phyloP scores from a whole-genome alignment of 1,140 invertebrate species.

The Leptopilina boulardi region DNA sequence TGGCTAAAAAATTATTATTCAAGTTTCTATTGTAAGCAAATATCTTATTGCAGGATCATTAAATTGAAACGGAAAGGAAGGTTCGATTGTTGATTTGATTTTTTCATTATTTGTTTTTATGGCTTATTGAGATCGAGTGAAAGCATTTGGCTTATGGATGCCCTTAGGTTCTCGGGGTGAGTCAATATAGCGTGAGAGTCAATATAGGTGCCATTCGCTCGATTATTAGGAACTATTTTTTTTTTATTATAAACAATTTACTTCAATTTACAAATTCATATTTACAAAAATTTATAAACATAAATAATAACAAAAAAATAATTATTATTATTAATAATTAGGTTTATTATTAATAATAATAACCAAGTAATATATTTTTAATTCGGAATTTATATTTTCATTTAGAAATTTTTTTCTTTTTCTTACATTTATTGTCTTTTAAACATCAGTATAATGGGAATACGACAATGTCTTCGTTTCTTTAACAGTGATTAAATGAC shows the following conservation, averaged over 20 bases:
- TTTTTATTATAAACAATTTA: constrained; percentile 58
- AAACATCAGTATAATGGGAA: constrained; percentile 44
- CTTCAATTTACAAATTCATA: too few relatives aligned
- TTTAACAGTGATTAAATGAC: constrained; percentile 61
- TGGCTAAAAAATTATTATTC: neutral
- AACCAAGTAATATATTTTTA: too few relatives aligned
- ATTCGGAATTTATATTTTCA: neutral
- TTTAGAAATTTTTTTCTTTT: too few relatives aligned
- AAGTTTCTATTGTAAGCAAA: constrained; percentile 5
- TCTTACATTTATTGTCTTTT: too few relatives aligned
- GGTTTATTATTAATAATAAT: too few relatives aligned
- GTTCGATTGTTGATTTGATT: neutral
- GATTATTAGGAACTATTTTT: constrained; percentile 62
- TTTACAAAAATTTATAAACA: too few relatives aligned
- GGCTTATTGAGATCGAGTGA: constrained; percentile 10
- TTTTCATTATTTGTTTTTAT: constrained; percentile 5
- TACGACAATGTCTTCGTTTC: constrained; percentile 59
- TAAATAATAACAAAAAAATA: too few relatives aligned
- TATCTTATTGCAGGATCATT: neutral
- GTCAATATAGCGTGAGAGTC: constrained; percentile 45
- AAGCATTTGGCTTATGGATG: neutral
- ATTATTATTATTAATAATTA: too few relatives aligned
- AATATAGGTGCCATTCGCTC: constrained; percentile 55
- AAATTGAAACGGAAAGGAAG: neutral
- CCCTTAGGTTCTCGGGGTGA: constrained; percentile 8